A percentile compares a stretch with the other conserved stretches of the same genome.
Evolutionary conservation across 1,140 invertebrate species (phyloP).

Genomic region (Geopemphigus sp.): DNA sequence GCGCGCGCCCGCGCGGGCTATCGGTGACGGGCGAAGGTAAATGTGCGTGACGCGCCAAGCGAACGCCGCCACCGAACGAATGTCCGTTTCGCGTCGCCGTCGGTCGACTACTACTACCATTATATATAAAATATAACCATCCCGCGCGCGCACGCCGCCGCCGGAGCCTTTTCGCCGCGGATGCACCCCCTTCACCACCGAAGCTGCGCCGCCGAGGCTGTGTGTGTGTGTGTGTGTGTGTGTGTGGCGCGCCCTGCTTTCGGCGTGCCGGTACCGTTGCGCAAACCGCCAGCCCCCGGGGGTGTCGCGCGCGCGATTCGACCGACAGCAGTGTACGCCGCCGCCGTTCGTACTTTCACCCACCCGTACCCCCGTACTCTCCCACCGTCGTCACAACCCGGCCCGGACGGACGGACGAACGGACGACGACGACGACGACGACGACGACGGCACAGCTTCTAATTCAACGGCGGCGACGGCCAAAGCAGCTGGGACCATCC

Average conservation of each 20-base stretch:
- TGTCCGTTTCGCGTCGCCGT: slow-evolving; percentile 23
- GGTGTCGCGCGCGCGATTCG: slow-evolving; percentile 12
- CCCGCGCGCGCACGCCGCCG: not conserved
- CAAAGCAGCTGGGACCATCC: slow-evolving; percentile 30
- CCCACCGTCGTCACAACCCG: not conserved
- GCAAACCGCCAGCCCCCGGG: slow-evolving; percentile 12
- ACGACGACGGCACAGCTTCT: slow-evolving; percentile 32
- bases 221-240: no score
- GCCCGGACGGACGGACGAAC: not conserved
- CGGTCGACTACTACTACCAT: slow-evolving; percentile 9
- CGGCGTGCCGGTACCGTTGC: slow-evolving; percentile 28
- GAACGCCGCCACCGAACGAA: not conserved
- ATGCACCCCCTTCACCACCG: not conserved
- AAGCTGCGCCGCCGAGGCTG: slow-evolving; percentile 8
- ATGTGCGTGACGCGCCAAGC: not conserved
- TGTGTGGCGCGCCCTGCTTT: slow-evolving; percentile 39
- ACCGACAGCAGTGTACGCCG: not conserved
- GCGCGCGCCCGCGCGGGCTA: no score
- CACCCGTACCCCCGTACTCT: no score
- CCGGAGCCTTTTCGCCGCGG: slow-evolving; percentile 1
- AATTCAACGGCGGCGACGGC: slow-evolving; percentile 25
- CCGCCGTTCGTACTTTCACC: not conserved
- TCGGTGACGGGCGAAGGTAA: no score
- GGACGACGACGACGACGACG: not conserved
- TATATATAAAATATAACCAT: not conserved